A percentile compares a stretch with the other conserved stretches of the same genome.
Evolutionary conservation across 2,797 vertebrate species (phyloP).

Genomic region (Adelosebastes latens): DNA sequence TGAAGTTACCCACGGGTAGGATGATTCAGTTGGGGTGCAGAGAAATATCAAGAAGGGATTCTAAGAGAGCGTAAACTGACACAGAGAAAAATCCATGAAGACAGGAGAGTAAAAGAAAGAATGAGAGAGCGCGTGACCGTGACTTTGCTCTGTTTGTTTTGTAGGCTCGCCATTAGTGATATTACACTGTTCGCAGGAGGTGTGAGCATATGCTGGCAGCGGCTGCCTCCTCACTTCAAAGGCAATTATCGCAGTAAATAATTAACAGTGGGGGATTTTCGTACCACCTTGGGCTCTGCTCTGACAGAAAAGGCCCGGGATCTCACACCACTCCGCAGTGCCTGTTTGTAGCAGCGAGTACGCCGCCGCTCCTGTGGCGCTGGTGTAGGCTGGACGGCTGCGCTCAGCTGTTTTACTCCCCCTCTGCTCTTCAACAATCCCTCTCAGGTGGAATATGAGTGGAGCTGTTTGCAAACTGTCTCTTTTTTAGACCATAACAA

Average conservation of each 20-base stretch:
- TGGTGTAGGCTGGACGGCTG: constrained; percentile 26
- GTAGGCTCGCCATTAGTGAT: constrained; percentile 47
- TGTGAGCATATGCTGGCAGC: constrained; percentile 63
- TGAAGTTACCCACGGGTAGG: constrained; percentile 15
- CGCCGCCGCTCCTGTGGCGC: neutral
- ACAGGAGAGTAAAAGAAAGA: constrained; percentile 7
- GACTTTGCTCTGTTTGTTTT: constrained; percentile 58
- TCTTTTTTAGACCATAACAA: constrained; percentile 13
- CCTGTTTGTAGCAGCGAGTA: constrained; percentile 20
- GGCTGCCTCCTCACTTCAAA: constrained; percentile 72
- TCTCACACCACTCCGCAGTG: constrained; percentile 37
- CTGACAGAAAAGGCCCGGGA: constrained; percentile 37
- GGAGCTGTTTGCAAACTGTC: constrained; percentile 18
- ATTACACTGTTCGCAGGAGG: constrained; percentile 62
- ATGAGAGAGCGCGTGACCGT: constrained; percentile 1
- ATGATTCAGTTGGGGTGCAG: constrained; percentile 16
- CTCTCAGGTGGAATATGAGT: constrained; percentile 39
- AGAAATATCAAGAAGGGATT: neutral
- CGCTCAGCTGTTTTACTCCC: constrained; percentile 31
- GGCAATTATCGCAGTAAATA: constrained; percentile 77
- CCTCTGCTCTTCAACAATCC: constrained; percentile 12
- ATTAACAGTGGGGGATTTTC: constrained; percentile 72
- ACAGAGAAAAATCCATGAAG: neutral
- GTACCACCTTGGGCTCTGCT: constrained; percentile 53
- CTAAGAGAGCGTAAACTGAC: constrained; percentile 6